These are phyloP conservation scores for Catostomus latipinnis DNA, from an alignment of 2,797 vertebrate species.

Conservation along the genomic window DNA sequence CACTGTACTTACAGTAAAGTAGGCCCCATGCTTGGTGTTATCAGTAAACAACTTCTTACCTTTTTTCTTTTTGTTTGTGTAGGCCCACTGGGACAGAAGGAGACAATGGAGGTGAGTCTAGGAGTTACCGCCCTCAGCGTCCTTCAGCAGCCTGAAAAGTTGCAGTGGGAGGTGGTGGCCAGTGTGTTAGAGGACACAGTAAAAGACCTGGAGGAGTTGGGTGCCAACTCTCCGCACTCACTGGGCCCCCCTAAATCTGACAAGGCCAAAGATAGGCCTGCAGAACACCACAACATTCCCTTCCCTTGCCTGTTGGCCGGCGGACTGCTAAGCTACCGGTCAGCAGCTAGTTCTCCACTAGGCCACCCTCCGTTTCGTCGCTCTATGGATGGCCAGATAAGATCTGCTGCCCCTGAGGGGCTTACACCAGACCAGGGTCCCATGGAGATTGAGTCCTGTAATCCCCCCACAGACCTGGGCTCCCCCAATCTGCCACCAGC, in stretches of 20 bases:
- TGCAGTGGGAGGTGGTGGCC: constrained; percentile 98
- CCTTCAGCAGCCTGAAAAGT: constrained; percentile 97
- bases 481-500: constrained; percentile 74
- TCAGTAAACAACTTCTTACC: neutral
- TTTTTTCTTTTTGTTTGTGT: constrained; percentile 31
- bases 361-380: constrained; percentile 83
- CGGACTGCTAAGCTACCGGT: constrained; percentile 94
- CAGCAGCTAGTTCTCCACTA: constrained; percentile 85
- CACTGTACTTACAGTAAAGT: neutral
- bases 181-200: constrained; percentile 98
- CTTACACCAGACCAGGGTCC: constrained; percentile 86
- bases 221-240: constrained; percentile 85
- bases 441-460: constrained; percentile 95
- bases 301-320: constrained; percentile 96
- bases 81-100: constrained; percentile 95
- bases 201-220: constrained; percentile 97
- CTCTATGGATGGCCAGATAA: constrained; percentile 87
- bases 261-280: constrained; percentile 91
- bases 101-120: constrained; percentile 93
- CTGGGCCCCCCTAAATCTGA: constrained; percentile 81
- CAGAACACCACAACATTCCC: constrained; percentile 98
- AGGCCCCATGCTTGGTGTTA: neutral
- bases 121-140: constrained; percentile 94
- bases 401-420: constrained; percentile 90
- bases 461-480: constrained; percentile 84